Evolutionary conservation across 2,113 vertebrate genomes (phyloP).

Genomic region (Taxidea taxus): DNA sequence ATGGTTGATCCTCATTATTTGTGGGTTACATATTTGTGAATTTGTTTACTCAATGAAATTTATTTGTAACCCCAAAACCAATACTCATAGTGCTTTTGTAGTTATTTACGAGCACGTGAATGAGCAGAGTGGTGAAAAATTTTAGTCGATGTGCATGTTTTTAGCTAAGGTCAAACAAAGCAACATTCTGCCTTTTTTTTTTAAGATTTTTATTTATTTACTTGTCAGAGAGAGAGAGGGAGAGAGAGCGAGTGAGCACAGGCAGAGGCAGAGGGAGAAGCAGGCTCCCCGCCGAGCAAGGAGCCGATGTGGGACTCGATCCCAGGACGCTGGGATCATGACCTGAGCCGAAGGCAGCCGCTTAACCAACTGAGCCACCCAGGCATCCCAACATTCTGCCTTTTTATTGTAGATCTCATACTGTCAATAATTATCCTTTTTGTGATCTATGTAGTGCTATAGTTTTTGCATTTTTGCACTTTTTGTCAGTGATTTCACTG

Average conservation of each 20-base stretch:
- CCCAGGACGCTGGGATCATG: no score
- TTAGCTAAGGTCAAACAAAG: not conserved
- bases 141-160: not conserved
- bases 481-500: not conserved
- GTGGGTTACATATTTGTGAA: not conserved
- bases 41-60: not conserved
- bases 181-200: not conserved
- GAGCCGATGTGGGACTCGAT: no score
- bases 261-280: no score
- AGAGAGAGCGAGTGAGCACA: no score
- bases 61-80: not conserved
- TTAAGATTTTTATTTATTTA: no score
- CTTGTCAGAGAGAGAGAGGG: no score
- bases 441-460: not conserved
- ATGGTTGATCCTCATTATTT: not conserved
- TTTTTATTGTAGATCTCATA: not conserved
- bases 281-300: no score
- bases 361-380: no score
- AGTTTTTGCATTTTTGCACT: not conserved
- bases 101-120: not conserved
- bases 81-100: not conserved
- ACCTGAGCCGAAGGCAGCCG: no score
- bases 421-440: not conserved
- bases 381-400: not conserved
- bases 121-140: not conserved